These are phyloP conservation scores for Orycteropus afer DNA, from an alignment of 2,113 vertebrate genomes.

Conservation along the genomic window DNA sequence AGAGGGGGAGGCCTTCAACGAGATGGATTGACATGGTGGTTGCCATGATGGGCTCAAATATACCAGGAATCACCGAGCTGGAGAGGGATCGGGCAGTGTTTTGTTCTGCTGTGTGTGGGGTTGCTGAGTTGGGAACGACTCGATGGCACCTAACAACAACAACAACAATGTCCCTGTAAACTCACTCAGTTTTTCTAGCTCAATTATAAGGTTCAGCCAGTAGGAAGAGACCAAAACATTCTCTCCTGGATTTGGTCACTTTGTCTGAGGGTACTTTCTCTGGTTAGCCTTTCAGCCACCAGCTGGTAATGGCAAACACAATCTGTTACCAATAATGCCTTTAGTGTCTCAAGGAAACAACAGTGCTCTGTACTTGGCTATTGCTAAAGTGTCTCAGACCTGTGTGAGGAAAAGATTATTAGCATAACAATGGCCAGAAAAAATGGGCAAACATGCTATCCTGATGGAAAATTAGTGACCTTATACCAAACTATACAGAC, in stretches of 20 bases:
- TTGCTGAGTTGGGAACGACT: no score
- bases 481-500: conserved; percentile 22
- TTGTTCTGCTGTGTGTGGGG: no score
- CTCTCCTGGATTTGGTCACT: neutral
- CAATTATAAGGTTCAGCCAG: neutral
- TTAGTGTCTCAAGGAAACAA: neutral
- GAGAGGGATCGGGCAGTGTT: no score
- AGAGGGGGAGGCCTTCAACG: no score
- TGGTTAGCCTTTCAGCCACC: neutral
- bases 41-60: no score
- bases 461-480: conserved; percentile 49
- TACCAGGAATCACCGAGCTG: no score
- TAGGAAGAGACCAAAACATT: neutral
- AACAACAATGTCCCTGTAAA: no score
- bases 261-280: neutral
- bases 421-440: neutral
- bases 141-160: no score
- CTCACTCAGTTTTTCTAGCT: neutral
- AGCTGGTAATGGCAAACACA: neutral
- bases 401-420: neutral
- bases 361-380: neutral
- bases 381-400: neutral
- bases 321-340: neutral
- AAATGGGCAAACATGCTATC: neutral
- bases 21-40: no score